A percentile compares a stretch with the other conserved stretches of the same genome.
Conservation (phyloP, 2,113 vertebrate species). For the Acrocephalus kingi region DNA sequence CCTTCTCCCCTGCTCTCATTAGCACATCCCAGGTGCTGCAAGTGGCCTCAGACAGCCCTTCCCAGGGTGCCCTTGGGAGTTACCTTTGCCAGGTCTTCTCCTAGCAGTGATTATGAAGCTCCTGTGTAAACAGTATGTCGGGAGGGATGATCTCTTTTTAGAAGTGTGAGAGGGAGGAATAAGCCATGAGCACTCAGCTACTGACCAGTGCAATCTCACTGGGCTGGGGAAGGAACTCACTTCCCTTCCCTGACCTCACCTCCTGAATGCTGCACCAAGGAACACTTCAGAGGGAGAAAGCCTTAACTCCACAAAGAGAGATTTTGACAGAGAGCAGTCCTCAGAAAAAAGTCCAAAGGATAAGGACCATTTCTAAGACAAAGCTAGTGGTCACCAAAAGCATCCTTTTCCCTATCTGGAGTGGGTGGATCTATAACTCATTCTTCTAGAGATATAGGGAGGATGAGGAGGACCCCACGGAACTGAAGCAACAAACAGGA, state of each 20-base stretch:
- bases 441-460: background rate
- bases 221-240: background rate
- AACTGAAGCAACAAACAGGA: background rate
- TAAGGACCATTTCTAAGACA: background rate
- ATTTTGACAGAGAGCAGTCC: background rate
- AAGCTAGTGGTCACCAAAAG: background rate
- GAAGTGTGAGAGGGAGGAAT: slow-evolving; percentile 73
- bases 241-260: background rate
- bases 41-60: background rate
- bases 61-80: slow-evolving; percentile 42
- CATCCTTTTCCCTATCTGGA: background rate
- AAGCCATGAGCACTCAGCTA: slow-evolving; percentile 34
- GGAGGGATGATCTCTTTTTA: slow-evolving; percentile 66
- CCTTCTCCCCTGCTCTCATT: background rate
- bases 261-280: background rate
- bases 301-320: background rate
- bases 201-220: background rate
- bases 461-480: background rate
- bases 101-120: slow-evolving; percentile 68
- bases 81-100: slow-evolving; percentile 67
- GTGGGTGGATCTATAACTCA: background rate
- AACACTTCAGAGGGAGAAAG: background rate
- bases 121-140: slow-evolving; percentile 64
- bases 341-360: background rate
- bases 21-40: background rate